Percentiles rank a stretch among this genome's conserved stretches.
phyloP scores from a whole-genome alignment of 2,113 vertebrate species.

The Aplodontia rufa region DNA sequence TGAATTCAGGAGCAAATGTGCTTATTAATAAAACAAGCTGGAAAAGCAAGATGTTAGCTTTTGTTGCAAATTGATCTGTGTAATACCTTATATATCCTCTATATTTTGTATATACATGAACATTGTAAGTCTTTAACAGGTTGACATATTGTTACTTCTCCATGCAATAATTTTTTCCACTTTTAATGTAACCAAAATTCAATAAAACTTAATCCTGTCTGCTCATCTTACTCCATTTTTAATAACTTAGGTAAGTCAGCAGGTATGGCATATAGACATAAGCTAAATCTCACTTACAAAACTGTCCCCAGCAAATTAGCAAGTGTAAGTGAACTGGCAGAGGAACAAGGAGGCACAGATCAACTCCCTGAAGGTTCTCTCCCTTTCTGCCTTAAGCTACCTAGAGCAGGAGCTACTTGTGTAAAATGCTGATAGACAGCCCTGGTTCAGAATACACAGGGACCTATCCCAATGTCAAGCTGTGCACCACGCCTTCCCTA shows the following conservation, averaged over 20 bases:
- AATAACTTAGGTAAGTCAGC: not conserved
- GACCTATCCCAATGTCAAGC: not conserved
- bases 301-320: not conserved
- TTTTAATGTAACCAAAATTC: conserved; percentile 57
- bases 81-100: not conserved
- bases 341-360: not conserved
- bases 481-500: not conserved
- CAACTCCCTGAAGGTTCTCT: not conserved
- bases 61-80: conserved; percentile 42
- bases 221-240: conserved; percentile 2
- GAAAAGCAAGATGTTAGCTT: conserved; percentile 1
- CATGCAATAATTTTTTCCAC: conserved; percentile 55
- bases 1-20: not conserved
- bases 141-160: conserved; percentile 19
- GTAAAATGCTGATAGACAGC: not conserved
- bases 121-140: conserved; percentile 39
- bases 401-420: not conserved
- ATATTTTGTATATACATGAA: conserved; percentile 58
- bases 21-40: conserved; percentile 52
- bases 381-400: not conserved
- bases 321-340: conserved; percentile 8
- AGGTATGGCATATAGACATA: not conserved
- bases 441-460: not conserved
- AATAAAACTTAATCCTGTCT: conserved; percentile 80
- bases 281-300: not conserved